Evolutionary conservation across 2,888 invertebrate genomes (phyloP).

Genomic region (Isoperla grammatica): DNA sequence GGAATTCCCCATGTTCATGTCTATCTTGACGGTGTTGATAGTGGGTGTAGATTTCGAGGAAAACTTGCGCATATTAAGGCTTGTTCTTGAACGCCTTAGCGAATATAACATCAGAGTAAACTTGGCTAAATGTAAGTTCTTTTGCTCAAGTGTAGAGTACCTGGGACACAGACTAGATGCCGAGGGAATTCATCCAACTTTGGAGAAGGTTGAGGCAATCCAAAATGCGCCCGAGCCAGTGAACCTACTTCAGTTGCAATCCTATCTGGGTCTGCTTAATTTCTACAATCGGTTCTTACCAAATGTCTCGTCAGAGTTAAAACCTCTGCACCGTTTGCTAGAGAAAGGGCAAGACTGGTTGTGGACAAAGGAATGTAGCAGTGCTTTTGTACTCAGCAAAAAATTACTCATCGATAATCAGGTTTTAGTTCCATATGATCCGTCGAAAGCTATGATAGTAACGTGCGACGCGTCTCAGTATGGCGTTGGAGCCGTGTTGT

Average conservation of each 20-base stretch:
- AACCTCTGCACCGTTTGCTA: neutral
- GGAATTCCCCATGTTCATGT: slow-evolving; percentile 19
- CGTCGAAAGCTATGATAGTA: neutral
- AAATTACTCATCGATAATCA: neutral
- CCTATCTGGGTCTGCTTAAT: slow-evolving; percentile 2
- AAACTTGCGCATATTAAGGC: slow-evolving; percentile 25
- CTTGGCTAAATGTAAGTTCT: slow-evolving; percentile 33
- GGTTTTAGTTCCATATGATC: slow-evolving; percentile 2
- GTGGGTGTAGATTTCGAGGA: slow-evolving; percentile 26
- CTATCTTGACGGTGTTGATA: slow-evolving; percentile 35
- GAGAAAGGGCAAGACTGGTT: slow-evolving; percentile 2
- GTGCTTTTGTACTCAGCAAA: neutral
- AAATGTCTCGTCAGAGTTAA: neutral
- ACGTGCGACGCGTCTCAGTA: neutral
- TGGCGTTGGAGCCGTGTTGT: slow-evolving; percentile 1
- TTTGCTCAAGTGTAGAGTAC: slow-evolving; percentile 31
- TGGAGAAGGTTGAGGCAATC: slow-evolving; percentile 5
- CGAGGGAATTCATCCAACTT: slow-evolving; percentile 4
- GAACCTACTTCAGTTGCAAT: slow-evolving; percentile 1
- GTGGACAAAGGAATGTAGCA: neutral
- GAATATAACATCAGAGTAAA: slow-evolving; percentile 33
- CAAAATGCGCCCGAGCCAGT: neutral
- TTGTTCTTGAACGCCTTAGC: slow-evolving; percentile 30
- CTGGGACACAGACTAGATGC: slow-evolving; percentile 29
- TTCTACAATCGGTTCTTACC: slow-evolving; percentile 13